phyloP scores from a whole-genome alignment of 2,888 invertebrate species.

The Ellobium chinense region DNA sequence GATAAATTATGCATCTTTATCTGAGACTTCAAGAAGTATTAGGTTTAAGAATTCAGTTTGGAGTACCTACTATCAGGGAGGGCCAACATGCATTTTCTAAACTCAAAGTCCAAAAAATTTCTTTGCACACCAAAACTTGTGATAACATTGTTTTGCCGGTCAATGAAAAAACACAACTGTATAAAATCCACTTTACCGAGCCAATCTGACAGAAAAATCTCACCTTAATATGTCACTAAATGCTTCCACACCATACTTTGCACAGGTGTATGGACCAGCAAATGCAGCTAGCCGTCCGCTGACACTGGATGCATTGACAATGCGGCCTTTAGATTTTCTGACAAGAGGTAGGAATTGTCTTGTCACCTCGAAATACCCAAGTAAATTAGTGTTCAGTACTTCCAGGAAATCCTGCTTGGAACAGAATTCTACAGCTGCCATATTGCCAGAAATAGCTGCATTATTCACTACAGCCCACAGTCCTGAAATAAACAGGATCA shows the following conservation, averaged over 20 bases:
- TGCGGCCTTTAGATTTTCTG: slow-evolving; percentile 58
- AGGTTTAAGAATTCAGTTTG: too few relatives aligned
- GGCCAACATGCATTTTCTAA: too few relatives aligned
- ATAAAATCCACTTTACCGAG: too few relatives aligned
- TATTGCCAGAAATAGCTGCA: slow-evolving; percentile 60
- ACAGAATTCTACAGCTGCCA: slow-evolving; percentile 71
- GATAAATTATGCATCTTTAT: too few relatives aligned
- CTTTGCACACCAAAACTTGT: too few relatives aligned
- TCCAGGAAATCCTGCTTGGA: slow-evolving; percentile 65
- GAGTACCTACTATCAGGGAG: too few relatives aligned
- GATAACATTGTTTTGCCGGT: too few relatives aligned
- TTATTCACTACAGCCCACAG: slow-evolving; percentile 71
- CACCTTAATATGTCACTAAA: slow-evolving; percentile 56
- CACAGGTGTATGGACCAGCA: slow-evolving; percentile 54
- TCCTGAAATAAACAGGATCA: too few relatives aligned
- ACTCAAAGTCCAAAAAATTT: too few relatives aligned
- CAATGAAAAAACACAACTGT: too few relatives aligned
- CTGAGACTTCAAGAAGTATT: too few relatives aligned
- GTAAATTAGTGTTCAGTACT: slow-evolving; percentile 66
- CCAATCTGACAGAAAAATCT: too few relatives aligned
- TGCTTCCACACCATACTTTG: slow-evolving; percentile 63
- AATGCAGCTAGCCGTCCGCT: slow-evolving; percentile 56
- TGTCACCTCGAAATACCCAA: slow-evolving; percentile 70
- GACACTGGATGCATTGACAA: slow-evolving; percentile 63
- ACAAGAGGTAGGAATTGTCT: slow-evolving; percentile 63